phyloP scores from a whole-genome alignment of 2,113 vertebrate genomes.

The Saguinus midas region DNA sequence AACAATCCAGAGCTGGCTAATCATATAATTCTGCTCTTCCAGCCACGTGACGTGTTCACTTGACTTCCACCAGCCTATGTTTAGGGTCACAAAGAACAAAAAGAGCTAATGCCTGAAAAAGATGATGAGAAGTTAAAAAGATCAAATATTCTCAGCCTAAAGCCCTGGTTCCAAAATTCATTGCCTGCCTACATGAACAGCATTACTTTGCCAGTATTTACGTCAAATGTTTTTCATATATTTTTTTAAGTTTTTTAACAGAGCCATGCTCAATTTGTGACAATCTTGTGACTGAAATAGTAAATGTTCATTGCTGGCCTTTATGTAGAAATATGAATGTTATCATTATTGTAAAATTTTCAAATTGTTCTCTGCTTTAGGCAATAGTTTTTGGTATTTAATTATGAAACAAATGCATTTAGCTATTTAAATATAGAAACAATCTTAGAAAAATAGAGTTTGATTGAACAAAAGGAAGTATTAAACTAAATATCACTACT shows the following conservation, averaged over 20 bases:
- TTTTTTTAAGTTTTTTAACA: not conserved
- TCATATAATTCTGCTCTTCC: not conserved
- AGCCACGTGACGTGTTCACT: not conserved
- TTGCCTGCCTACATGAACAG: not conserved
- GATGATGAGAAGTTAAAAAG: not conserved
- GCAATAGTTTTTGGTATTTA: constrained; percentile 16
- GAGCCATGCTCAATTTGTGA: not conserved
- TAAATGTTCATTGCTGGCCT: not conserved
- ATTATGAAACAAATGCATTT: constrained; percentile 34
- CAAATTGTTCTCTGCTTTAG: not conserved
- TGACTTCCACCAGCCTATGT: not conserved
- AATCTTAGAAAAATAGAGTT: constrained; percentile 33
- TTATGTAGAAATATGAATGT: not conserved
- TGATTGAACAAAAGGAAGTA: not conserved
- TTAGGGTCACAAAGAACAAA: not conserved
- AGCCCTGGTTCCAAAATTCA: not conserved
- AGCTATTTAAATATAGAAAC: constrained; percentile 15
- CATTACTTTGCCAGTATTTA: not conserved
- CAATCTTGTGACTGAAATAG: not conserved
- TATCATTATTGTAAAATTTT: not conserved
- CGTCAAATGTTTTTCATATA: not conserved
- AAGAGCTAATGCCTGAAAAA: not conserved
- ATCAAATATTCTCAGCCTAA: not conserved
- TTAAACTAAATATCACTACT: constrained; percentile 10
- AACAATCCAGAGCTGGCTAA: not conserved